Base-by-base conservation (phyloP, 2,113 vertebrate species). In the Rutilus rutilus region DNA sequence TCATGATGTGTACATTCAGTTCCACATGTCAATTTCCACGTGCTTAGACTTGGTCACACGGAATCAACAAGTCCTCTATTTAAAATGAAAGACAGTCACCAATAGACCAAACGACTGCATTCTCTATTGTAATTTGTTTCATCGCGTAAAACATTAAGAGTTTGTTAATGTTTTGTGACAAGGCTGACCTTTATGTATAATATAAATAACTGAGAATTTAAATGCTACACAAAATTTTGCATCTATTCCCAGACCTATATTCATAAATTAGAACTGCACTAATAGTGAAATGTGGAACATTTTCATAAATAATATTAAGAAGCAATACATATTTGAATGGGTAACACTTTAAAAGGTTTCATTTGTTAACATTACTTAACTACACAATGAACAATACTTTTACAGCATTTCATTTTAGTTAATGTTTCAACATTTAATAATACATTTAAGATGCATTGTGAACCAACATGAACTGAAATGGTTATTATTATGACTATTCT, bases 1-100 rank as follows among this genome's bases (percentile, higher is more conserved):
- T 74, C 52, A 87, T n/a, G 54, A 36, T 85, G 67, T 85, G 64
- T 85, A 87, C 75, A 89, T 64, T 87, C 71, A 79, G 73, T 60
- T 14, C n/a, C 67, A 77, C 47, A 64, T 45, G 36, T 39, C 42
- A 4, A 47, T 54, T 27, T 52, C 45, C 60, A 78, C 17, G 15
- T 52, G 59, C 45, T 83, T 15, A 39, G 9, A n/a, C 5, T 4
- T 15, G 42, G 7, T 59, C 57, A 57, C n/a, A 25, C 65, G 76
- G 23, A 52, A 54, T 15, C 23, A 42, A 42, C 23, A 9, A 79
- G 47, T 25, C 30, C 25, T 39, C 50, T 59, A 21, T 67, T 45
- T 80, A 64, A 64, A 80, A 79, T 64, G 39, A 4, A 65, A 84
- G 8, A 9, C 59, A 45, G 7, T 59, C 7, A 42, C 54, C 33